Evolutionary conservation across 2,888 invertebrate genomes (phyloP), one percentile per base, ranked within the genome.

Genomic region (Autographa pulchrina): DNA sequence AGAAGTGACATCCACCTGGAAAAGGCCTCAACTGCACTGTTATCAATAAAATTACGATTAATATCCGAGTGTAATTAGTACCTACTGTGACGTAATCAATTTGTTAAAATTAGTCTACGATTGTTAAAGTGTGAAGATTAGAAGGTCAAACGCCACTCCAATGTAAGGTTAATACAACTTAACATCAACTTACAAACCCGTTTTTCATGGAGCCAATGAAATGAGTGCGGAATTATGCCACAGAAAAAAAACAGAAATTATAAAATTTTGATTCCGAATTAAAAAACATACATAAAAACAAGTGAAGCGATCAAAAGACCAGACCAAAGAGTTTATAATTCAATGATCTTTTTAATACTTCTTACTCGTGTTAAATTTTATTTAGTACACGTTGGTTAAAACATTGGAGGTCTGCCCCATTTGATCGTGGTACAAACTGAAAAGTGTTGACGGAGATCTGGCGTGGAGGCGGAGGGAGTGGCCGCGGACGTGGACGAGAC

Each of bases 11-110:
- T 82, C 83, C 88, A 89, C 88, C 88, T 79, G 78, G 76, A 75
- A 71, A 75, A 84, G 75, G 79, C 78, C 83, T 80, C 82, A 75
- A 85, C 85, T 86, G 91, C 90, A 90, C 90, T 90, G 89, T 87
- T 90, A 89, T 86, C 73, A 86, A 91, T 90, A 90, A 90, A 91
- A 90, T 89, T 89, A 88, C 83, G 74, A 80, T 75, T 72, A 78
- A 72, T 74, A 63, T 60, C 66, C 52, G 68, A 71, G 79, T 75
- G 65, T 68, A 74, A 90, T 91, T 91, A 92, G 91, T 91, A 85
- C 70, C 74, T 78, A 80, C 75, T 84, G 82, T 84, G 81, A 85
- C 70, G 79, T 82, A 85, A 82, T 84, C 78, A 80, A 85, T 60
- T 63, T 73, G 75, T 86, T 80, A 75, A 82, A 75, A 81, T 84